Evolutionary conservation across 53 echinoderm and acorn worm species (phyloP).

Genomic region (Echinometra lucunter): DNA sequence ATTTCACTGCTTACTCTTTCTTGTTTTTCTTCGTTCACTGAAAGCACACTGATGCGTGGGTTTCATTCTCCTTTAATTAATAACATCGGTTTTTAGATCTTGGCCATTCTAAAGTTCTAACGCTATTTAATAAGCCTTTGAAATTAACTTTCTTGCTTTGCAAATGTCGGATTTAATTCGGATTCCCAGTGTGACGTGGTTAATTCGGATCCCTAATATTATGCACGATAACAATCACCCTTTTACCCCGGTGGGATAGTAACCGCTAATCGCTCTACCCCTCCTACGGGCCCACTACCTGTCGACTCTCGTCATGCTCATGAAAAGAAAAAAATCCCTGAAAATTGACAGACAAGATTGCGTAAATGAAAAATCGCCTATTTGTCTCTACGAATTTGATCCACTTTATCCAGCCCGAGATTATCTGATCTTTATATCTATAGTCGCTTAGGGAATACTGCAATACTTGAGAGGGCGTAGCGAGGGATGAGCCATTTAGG

Average conservation of each 20-base stretch:
- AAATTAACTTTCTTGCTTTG: not conserved
- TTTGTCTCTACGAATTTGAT: not conserved
- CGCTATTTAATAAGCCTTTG: not conserved
- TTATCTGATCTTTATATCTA: not conserved
- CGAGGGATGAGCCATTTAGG: too few species aligned
- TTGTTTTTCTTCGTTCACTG: too few species aligned
- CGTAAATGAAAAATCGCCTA: not conserved
- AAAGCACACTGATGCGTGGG: too few species aligned
- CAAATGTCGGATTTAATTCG: slow-evolving; percentile 17
- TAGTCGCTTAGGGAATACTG: not conserved
- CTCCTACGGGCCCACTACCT: slow-evolving; percentile 6
- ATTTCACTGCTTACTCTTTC: too few species aligned
- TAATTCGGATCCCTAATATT: slow-evolving; percentile 39
- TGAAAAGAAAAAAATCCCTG: not conserved
- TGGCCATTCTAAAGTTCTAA: not conserved
- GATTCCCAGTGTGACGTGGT: not conserved
- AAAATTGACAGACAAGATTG: slow-evolving; percentile 26
- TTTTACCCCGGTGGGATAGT: not conserved
- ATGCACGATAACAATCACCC: not conserved
- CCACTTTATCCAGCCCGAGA: not conserved
- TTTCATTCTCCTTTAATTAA: not conserved
- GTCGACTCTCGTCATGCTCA: not conserved
- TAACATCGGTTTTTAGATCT: not conserved
- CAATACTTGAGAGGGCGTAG: not conserved
- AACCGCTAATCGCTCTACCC: slow-evolving; percentile 24